Percentiles rank a stretch among this genome's conserved stretches.
Conservation (phyloP, 2,888 invertebrate species). For the Asteroscopus sphinx region DNA sequence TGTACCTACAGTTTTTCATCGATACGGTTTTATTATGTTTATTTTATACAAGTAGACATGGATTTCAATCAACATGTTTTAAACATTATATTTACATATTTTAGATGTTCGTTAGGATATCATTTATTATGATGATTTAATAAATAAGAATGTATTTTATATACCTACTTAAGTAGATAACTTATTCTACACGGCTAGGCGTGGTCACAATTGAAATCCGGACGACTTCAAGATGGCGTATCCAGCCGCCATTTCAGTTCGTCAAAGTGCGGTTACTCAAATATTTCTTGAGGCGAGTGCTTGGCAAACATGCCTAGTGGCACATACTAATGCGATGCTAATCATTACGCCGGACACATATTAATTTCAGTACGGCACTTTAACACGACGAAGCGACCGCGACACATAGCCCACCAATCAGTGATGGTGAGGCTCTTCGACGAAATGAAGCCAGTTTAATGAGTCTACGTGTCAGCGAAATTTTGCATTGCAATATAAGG, state of each 20-base stretch:
- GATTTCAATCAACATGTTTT: too few relatives aligned
- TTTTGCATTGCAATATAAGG: too few relatives aligned
- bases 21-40: too few relatives aligned
- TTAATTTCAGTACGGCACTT: slow-evolving; percentile 85
- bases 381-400: slow-evolving; percentile 65
- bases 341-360: slow-evolving; percentile 84
- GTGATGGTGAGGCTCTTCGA: slow-evolving; percentile 75
- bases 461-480: slow-evolving; percentile 20
- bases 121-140: too few relatives aligned
- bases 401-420: slow-evolving; percentile 73
- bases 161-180: slow-evolving; percentile 25
- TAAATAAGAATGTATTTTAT: neutral
- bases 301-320: slow-evolving; percentile 77
- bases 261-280: slow-evolving; percentile 77
- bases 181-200: slow-evolving; percentile 25
- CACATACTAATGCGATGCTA: slow-evolving; percentile 87
- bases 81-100: too few relatives aligned
- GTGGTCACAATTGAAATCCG: slow-evolving; percentile 50
- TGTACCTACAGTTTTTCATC: too few relatives aligned
- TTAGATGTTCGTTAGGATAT: too few relatives aligned
- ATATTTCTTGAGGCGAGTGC: slow-evolving; percentile 78
- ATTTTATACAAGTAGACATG: too few relatives aligned
- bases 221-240: slow-evolving; percentile 59
- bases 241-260: slow-evolving; percentile 63
- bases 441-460: slow-evolving; percentile 69